phyloP scores from a whole-genome alignment of 2,113 vertebrate species.

The Otolemur garnettii region DNA sequence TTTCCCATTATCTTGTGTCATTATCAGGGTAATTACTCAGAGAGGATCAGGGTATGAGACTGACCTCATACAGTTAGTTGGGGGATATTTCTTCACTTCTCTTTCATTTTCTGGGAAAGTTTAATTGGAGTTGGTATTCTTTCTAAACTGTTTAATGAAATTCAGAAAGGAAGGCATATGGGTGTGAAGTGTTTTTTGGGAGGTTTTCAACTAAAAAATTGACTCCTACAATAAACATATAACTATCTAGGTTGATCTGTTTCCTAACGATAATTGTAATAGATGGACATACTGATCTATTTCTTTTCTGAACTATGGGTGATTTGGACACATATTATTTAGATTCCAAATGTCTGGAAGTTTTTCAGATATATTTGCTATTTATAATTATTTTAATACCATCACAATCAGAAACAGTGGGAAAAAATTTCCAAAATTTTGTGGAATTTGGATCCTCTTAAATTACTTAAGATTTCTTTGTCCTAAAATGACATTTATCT shows the following conservation, averaged over 20 bases:
- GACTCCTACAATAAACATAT: background rate
- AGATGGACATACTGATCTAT: background rate
- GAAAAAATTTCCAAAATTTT: background rate
- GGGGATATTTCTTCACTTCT: too few species aligned
- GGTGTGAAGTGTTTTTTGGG: background rate
- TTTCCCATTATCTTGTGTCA: too few species aligned
- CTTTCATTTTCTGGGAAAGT: too few species aligned
- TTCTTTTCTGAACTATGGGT: background rate
- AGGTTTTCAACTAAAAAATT: background rate
- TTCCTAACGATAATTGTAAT: too few species aligned
- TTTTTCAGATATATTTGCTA: background rate
- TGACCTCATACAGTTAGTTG: too few species aligned
- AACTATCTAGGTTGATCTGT: background rate
- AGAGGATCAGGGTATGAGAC: too few species aligned
- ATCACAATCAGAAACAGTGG: background rate
- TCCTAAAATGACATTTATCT: background rate
- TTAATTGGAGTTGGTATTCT: too few species aligned
- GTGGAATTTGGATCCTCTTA: background rate
- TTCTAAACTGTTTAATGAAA: too few species aligned
- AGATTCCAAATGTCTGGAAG: background rate
- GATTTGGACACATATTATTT: background rate
- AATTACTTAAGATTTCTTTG: background rate
- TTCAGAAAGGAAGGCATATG: background rate
- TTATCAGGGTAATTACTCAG: too few species aligned
- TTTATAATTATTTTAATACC: background rate